These are phyloP conservation scores for Crossoptilon crossoptilon DNA, from an alignment of 2,797 vertebrate species.

Conservation along the genomic window DNA sequence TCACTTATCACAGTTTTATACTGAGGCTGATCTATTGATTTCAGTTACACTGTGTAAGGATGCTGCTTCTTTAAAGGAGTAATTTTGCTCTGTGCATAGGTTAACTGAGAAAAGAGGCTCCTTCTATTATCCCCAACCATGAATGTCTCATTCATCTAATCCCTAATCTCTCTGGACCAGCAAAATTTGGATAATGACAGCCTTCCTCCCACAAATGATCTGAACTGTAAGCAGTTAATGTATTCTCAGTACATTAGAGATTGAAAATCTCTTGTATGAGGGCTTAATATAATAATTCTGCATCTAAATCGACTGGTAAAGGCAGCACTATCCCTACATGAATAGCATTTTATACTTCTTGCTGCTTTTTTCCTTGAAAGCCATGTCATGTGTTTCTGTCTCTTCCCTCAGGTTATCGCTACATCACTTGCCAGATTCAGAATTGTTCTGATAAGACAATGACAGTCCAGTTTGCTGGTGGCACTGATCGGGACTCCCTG, in stretches of 20 bases:
- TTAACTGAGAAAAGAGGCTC: constrained; percentile 57
- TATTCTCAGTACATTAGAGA: background rate
- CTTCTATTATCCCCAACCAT: constrained; percentile 41
- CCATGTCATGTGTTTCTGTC: constrained; percentile 39
- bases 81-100: constrained; percentile 28
- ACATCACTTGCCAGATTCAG: constrained; percentile 90
- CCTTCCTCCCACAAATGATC: constrained; percentile 20
- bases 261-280: constrained; percentile 22
- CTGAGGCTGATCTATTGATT: constrained; percentile 45
- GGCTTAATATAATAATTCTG: constrained; percentile 51
- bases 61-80: constrained; percentile 47
- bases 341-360: constrained; percentile 25
- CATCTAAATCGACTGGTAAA: constrained; percentile 31
- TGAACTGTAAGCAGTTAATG: constrained; percentile 65
- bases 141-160: constrained; percentile 61
- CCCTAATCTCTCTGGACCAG: constrained; percentile 63
- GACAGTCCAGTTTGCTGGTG: constrained; percentile 85
- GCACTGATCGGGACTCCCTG: constrained; percentile 89
- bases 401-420: constrained; percentile 84
- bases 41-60: constrained; percentile 43
- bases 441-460: constrained; percentile 91
- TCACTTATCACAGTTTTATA: constrained; percentile 43
- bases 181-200: constrained; percentile 61
- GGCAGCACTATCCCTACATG: constrained; percentile 20
- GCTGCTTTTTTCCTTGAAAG: constrained; percentile 36